Percentiles rank a stretch among this genome's conserved stretches.
These are phyloP conservation scores for Ethmia dodecea DNA, from an alignment of 2,888 invertebrate species.

Conservation along the genomic window DNA sequence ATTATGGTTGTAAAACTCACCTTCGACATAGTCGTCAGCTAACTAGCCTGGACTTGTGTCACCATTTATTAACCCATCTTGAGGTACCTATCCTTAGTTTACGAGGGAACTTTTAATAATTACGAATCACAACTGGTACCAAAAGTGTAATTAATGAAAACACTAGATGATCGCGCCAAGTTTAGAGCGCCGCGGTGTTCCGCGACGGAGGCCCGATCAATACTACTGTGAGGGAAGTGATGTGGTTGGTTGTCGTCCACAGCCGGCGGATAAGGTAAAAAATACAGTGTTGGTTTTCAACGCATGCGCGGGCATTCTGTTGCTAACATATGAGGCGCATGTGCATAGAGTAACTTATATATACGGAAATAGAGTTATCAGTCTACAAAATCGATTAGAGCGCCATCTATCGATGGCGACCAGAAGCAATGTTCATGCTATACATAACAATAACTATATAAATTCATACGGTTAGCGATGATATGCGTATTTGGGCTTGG, in stretches of 20 bases:
- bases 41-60: slow-evolving; percentile 1
- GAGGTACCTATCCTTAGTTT: background rate
- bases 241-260: slow-evolving; percentile 25
- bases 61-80: slow-evolving; percentile 40
- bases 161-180: too few relatives aligned
- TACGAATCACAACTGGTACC: too few relatives aligned
- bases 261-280: slow-evolving; percentile 48
- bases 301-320: slow-evolving; percentile 63
- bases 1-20: slow-evolving; percentile 33
- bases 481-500: too few relatives aligned
- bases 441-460: too few relatives aligned
- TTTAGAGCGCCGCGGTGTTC: slow-evolving; percentile 39
- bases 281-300: slow-evolving; percentile 23
- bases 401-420: too few relatives aligned
- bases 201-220: slow-evolving; percentile 67
- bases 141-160: too few relatives aligned
- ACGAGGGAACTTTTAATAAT: too few relatives aligned
- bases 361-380: too few relatives aligned
- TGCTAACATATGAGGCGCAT: slow-evolving; percentile 61
- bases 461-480: too few relatives aligned
- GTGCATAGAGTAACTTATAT: slow-evolving; percentile 33
- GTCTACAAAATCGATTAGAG: too few relatives aligned
- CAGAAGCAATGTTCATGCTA: too few relatives aligned
- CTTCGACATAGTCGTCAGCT: slow-evolving; percentile 61
- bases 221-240: too few relatives aligned